A percentile compares a stretch with the other conserved stretches of the same genome.
These are phyloP conservation scores for Phymatocera aterrima DNA, from an alignment of 2,888 invertebrate species.

Conservation along the genomic window DNA sequence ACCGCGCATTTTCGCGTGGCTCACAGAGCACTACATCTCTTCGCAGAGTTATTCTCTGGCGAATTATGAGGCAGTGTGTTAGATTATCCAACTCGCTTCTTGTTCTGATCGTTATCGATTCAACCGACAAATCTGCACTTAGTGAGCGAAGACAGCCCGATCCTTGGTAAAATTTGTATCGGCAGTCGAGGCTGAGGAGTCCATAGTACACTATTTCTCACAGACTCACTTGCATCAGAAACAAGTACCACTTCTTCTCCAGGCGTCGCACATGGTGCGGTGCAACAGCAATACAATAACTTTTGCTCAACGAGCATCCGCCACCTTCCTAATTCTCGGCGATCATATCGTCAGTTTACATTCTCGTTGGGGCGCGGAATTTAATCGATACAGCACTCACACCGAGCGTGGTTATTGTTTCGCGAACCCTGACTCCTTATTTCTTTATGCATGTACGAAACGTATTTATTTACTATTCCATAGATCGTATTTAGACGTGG, in stretches of 20 bases:
- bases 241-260: neutral
- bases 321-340: constrained; percentile 2
- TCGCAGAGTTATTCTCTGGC: neutral
- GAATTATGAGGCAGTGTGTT: constrained; percentile 1
- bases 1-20: constrained; percentile 30
- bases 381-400: constrained; percentile 24
- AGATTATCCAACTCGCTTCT: neutral
- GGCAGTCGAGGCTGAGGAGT: neutral
- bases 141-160: neutral
- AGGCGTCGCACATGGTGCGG: neutral
- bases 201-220: constrained; percentile 3
- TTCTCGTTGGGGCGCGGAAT: constrained; percentile 25
- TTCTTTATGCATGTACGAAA: too few relatives aligned
- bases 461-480: neutral
- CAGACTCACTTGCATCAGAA: neutral
- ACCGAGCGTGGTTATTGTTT: constrained; percentile 26
- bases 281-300: neutral
- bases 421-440: constrained; percentile 3
- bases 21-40: constrained; percentile 23
- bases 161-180: neutral
- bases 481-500: neutral
- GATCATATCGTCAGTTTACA: constrained; percentile 18
- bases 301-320: neutral
- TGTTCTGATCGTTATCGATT: neutral
- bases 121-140: constrained; percentile 31